Base-by-base conservation (phyloP, 2,888 invertebrate species). In the Catotricha subobsoleta region DNA sequence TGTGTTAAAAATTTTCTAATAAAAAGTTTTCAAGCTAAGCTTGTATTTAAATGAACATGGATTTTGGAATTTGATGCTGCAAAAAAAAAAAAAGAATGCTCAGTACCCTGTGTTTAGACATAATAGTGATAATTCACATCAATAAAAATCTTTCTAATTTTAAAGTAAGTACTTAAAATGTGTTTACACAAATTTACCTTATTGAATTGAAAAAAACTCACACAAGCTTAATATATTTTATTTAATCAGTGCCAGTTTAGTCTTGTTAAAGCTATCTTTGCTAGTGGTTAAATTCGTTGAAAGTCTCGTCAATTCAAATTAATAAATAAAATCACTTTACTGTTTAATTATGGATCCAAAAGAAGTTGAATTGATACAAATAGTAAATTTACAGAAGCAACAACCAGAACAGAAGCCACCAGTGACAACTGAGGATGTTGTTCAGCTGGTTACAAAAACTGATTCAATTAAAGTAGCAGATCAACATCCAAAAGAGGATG, bases 281-380 rank as follows among this genome's bases (percentile, higher is more conserved):
- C 25, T 25, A 25, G 25, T 25, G 10, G 25, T 8, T 25, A 25
- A 25, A 25, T 6, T 8, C 6, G 25, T 8, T 25, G 6, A 8
- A 10, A 8, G 25, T 25, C 10, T 25, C 7, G 25, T n/a, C n/a
- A n/a, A n/a, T n/a, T n/a, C n/a, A n/a, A n/a, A n/a, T n/a, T n/a
- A n/a, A n/a, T n/a, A n/a, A n/a, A n/a, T n/a, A n/a, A n/a, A n/a
- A n/a, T n/a, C n/a, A n/a, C n/a, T n/a, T n/a, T n/a, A n/a, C n/a
- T n/a, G n/a, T n/a, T n/a, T n/a, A n/a, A n/a, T n/a, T n/a, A 36
- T 36, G 36, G 23, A 36, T 36, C 36, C 36, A 12, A 16, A 19
- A 36, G 23, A 21, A 23, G n/a, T 36, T 2, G 36, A 36, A 36
- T 13, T 36, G n/a, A 15, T 36, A 6, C 12, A 21, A 8, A 36